Base-by-base conservation (phyloP, 1,140 invertebrate genomes). In the Leguminivora glycinivorella region DNA sequence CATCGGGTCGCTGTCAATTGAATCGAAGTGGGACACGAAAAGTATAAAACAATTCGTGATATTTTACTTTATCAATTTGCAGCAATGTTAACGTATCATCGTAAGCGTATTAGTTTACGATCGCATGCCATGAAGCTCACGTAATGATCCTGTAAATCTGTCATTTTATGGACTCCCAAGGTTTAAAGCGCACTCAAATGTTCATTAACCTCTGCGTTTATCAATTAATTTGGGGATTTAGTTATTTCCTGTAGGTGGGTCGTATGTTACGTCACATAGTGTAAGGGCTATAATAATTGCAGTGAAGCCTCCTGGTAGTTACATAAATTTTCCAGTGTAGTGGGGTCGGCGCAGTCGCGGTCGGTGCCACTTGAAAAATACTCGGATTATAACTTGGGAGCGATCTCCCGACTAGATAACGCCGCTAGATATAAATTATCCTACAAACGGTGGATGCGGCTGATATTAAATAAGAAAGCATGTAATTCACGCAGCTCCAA, bases 381-480 rank as follows among this genome's bases (percentile, higher is more conserved):
- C 82, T 81, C 80, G 85, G 89, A 90, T 91, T 91, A 91, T 87
- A 85, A 86, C 85, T 84, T 82, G 82, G 88, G 87, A 86, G 83
- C 88, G 89, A 91, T 91, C 84, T 72, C 74, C 75, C 76, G 78
- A 56, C 75, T 73, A 87, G 89, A 91, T 91, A 91, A 90, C 80
- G 77, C 79, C 78, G 79, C 81, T 85, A 82, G 83, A 90, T 88
- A 90, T 91, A 91, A 91, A 89, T 91, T 89, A 91, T 87, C 80
- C 68, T 74, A 89, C 87, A 86, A 85, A 87, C 83, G 84, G 81
- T 90, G 88, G 84, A 85, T 81, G 80, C 87, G 77, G 84, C 88
- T 89, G 87, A 91, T 89, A 90, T 90, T 91, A 90, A 91, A 91
- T 91, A 91, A 87, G 85, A 91, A 91, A 87, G 78, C 88, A 85